These are phyloP conservation scores for Varecia variegata DNA, from an alignment of 2,797 vertebrate genomes.

Conservation along the genomic window DNA sequence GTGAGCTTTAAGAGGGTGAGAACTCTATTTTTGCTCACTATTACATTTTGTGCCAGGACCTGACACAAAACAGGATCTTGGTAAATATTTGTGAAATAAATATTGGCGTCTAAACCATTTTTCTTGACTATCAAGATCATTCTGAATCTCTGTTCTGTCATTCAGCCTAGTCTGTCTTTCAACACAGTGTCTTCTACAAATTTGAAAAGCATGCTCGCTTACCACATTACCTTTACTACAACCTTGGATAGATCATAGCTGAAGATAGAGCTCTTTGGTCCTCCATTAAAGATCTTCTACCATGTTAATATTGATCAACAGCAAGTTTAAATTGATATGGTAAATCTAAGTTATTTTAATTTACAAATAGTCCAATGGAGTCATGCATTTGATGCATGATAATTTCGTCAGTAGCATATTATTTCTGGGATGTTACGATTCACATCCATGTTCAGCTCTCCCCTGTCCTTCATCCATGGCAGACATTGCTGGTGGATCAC, in stretches of 20 bases:
- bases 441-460: background rate
- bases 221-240: background rate
- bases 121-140: background rate
- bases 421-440: background rate
- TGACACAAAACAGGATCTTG: background rate
- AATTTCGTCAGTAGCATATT: background rate
- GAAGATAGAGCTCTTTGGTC: background rate
- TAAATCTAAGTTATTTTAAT: constrained; percentile 21
- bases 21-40: background rate
- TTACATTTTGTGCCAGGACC: background rate
- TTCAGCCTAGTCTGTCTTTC: background rate
- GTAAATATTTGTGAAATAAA: background rate
- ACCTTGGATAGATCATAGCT: background rate
- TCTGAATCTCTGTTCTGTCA: background rate
- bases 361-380: background rate
- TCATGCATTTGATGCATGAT: background rate
- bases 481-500: background rate
- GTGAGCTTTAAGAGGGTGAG: background rate
- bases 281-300: background rate
- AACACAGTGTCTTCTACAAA: background rate
- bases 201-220: background rate
- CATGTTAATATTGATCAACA: constrained; percentile 19
- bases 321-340: background rate
- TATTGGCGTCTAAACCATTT: background rate
- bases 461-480: background rate